Conservation (phyloP, 1,140 invertebrate species). For the Sogatella furcifera region DNA sequence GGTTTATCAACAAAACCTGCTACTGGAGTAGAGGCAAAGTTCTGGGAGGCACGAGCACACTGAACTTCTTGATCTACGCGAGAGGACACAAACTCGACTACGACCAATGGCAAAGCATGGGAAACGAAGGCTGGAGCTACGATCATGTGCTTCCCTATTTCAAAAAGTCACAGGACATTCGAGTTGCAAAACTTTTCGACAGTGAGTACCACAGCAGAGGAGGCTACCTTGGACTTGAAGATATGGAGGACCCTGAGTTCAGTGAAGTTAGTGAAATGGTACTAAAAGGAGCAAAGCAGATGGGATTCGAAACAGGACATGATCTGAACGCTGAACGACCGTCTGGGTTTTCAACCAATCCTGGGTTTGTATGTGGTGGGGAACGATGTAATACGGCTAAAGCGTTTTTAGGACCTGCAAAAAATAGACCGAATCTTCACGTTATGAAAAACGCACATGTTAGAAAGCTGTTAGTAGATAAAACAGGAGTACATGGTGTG, state of each 20-base stretch:
- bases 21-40: constrained; percentile 51
- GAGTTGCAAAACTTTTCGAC: constrained; percentile 6
- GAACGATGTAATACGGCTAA: constrained; percentile 24
- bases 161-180: constrained; percentile 40
- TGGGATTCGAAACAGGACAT: constrained; percentile 36
- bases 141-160: constrained; percentile 46
- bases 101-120: constrained; percentile 48
- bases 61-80: constrained; percentile 53
- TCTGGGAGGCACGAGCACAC: constrained; percentile 48
- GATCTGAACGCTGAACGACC: constrained; percentile 40
- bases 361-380: constrained; percentile 34
- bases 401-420: constrained; percentile 57
- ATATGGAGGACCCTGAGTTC: constrained; percentile 29
- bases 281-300: constrained; percentile 46
- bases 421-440: constrained; percentile 49
- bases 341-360: constrained; percentile 9
- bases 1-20: constrained; percentile 51
- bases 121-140: constrained; percentile 53
- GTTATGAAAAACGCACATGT: constrained; percentile 51
- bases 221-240: constrained; percentile 46
- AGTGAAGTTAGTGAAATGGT: neutral
- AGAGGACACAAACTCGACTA: constrained; percentile 55
- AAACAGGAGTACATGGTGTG: constrained; percentile 55
- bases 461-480: constrained; percentile 16
- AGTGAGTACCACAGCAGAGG: constrained; percentile 38